Percentiles rank a stretch among this genome's conserved stretches.
Evolutionary conservation across 2,797 vertebrate genomes (phyloP).

Genomic region (Myiotriccus ornatus): DNA sequence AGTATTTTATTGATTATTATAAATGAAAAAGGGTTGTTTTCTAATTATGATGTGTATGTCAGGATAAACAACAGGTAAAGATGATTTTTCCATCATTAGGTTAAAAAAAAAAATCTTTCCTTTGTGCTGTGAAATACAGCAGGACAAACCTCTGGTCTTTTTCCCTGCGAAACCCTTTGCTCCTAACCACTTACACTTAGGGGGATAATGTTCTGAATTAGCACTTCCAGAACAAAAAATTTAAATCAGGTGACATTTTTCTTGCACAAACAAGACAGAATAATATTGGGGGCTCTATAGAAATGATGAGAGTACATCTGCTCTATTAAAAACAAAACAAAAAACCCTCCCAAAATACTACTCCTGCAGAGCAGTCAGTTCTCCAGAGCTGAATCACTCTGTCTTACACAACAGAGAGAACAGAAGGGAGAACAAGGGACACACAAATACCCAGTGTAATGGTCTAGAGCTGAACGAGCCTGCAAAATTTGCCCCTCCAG

Average conservation of each 20-base stretch:
- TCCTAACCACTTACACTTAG: background rate
- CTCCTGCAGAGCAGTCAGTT: background rate
- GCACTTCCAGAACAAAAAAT: background rate
- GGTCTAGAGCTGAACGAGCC: background rate
- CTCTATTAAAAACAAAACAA: background rate
- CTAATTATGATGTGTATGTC: background rate
- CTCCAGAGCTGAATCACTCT: constrained; percentile 24
- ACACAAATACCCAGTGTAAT: background rate
- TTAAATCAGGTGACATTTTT: background rate
- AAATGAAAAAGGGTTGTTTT: background rate
- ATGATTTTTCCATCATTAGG: background rate
- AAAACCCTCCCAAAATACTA: background rate
- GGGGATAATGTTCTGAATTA: background rate
- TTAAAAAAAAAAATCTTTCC: background rate
- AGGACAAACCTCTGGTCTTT: background rate
- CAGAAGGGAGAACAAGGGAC: background rate
- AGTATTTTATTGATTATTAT: background rate
- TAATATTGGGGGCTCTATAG: constrained; percentile 10
- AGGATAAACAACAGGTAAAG: background rate
- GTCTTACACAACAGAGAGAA: background rate
- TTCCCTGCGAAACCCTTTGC: background rate
- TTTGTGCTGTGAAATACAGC: background rate
- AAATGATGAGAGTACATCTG: background rate
- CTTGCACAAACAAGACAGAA: background rate
- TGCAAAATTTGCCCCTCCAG: background rate